Percentiles rank a stretch among this genome's conserved stretches.
Evolutionary conservation across 2,797 vertebrate species (phyloP).

Genomic region (Myotis pilosus): DNA sequence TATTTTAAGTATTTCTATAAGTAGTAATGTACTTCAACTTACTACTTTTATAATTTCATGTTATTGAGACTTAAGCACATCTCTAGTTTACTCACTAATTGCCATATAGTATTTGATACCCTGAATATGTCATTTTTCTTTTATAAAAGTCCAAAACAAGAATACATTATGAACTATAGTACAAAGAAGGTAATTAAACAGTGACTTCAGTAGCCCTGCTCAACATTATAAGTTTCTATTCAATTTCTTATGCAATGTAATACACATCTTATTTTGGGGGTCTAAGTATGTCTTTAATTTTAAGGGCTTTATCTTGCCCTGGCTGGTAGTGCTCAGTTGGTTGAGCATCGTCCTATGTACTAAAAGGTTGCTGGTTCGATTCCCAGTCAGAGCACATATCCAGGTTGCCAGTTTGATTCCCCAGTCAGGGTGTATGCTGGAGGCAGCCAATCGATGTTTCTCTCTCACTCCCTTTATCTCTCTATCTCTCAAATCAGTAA

Average conservation of each 20-base stretch:
- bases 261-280: background rate
- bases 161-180: background rate
- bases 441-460: background rate
- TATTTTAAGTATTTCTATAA: conserved; percentile 32
- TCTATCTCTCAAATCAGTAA: background rate
- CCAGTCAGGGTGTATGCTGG: background rate
- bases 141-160: background rate
- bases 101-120: background rate
- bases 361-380: background rate
- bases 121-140: background rate
- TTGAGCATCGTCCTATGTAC: background rate
- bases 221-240: background rate
- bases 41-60: background rate
- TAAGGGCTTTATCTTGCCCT: conserved; percentile 17
- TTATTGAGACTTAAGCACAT: background rate
- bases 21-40: background rate
- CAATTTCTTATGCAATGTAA: background rate
- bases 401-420: background rate
- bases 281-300: background rate
- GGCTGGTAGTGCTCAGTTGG: background rate
- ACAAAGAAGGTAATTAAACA: background rate
- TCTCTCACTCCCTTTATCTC: background rate
- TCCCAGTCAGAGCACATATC: background rate
- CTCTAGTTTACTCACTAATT: background rate
- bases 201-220: background rate